Base-by-base conservation (phyloP, 1,140 invertebrate species). In the Drosophila simulans region DNA sequence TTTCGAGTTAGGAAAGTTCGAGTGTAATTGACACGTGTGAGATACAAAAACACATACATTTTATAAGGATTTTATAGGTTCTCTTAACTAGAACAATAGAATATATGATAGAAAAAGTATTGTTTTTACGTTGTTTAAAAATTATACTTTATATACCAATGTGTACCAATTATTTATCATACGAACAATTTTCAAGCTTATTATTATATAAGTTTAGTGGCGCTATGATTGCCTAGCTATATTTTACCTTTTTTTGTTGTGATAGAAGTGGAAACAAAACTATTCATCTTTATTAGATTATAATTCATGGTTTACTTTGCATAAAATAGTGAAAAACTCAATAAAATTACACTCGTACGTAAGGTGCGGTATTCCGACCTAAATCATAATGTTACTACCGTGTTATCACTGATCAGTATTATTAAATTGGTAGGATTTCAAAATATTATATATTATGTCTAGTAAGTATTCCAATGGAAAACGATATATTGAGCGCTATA, bases 101-200 rank as follows among this genome's bases (percentile, higher is more conserved):
- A 51, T 77, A 57, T 53, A 53, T 39, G 34, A 45, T 72, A 77
- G 51, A 40, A 27, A 56, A 39, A 54, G 22, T 17, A 59, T 54
- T 25, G 34, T n/a, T 40, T 53, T 62, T 57, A 57, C 34, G 42
- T 79, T 52, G 76, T 37, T 79, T 66, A 66, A 39, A 42, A 52
- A 48, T 40, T 27, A 13, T 43, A 35, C 48, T 34, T 55, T 51
- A 62, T 51, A 34, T 48, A 55, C 7, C 31, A 31, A 31, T 31
- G 35, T 51, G 25, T 46, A 57, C 31, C 17, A 48, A 70, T n/a
- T 43, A 34, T 57, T 62, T 40, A 31, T 40, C 15, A 60, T 31
- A 17, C 20, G 20, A 55, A 20, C 10, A 40, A 7, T n/a, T 40
- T 17, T 25, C 12, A 62, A 40, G 20, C 20, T 39, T 12, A 54